phyloP scores from a whole-genome alignment of 1,140 invertebrate species.

The Drosophila grimshawi region DNA sequence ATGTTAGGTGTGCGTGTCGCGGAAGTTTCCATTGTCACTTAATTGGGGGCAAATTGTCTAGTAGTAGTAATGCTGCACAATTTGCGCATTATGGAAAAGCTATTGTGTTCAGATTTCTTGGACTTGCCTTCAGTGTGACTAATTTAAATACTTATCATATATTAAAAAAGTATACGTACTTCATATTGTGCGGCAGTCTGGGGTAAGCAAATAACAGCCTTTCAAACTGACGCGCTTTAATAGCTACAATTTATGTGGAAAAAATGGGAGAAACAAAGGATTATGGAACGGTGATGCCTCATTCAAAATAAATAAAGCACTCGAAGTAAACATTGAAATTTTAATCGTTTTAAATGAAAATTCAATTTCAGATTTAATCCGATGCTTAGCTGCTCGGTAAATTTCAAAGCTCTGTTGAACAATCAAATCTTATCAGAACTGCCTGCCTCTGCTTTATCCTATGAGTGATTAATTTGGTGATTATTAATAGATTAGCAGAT shows the following conservation, averaged over 20 bases:
- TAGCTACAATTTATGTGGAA: background rate
- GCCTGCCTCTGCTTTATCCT: too few relatives aligned
- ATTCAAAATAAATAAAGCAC: background rate
- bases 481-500: too few relatives aligned
- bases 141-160: background rate
- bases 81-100: conserved; percentile 34
- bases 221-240: conserved; percentile 1
- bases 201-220: conserved; percentile 14
- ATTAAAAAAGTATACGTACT: background rate
- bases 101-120: conserved; percentile 47
- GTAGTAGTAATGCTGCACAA: conserved; percentile 44
- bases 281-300: too few relatives aligned
- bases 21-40: conserved; percentile 60
- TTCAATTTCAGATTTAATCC: background rate
- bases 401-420: too few relatives aligned
- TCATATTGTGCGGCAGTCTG: conserved; percentile 2
- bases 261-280: too few relatives aligned
- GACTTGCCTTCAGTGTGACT: conserved; percentile 1
- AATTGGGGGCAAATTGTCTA: conserved; percentile 59
- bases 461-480: too few relatives aligned
- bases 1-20: conserved; percentile 37
- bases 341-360: background rate
- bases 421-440: too few relatives aligned
- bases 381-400: too few relatives aligned
- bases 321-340: background rate